Percentiles rank a stretch among this genome's conserved stretches.
These are phyloP conservation scores for Aegotheles bennettii DNA, from an alignment of 2,113 vertebrate species.

Conservation along the genomic window DNA sequence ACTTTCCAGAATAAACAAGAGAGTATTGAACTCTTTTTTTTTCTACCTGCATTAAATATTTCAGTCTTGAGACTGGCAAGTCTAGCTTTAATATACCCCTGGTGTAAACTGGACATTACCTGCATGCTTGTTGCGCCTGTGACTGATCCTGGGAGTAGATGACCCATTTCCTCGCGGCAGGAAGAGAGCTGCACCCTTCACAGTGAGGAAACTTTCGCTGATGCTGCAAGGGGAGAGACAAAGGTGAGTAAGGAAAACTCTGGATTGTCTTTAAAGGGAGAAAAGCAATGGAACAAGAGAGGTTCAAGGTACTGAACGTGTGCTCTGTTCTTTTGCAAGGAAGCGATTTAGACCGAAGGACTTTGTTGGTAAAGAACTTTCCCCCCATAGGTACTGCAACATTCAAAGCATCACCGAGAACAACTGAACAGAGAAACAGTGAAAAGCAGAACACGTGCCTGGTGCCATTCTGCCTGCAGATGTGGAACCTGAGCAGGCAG, in stretches of 20 bases:
- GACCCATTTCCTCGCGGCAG: conserved; percentile 91
- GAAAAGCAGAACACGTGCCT: not conserved
- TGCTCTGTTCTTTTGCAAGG: not conserved
- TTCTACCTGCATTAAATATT: not conserved
- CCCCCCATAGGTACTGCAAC: not conserved
- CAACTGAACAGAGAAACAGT: not conserved
- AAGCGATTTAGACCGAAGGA: not conserved
- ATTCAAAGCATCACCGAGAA: not conserved
- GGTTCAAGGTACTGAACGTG: not conserved
- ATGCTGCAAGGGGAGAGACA: conserved; percentile 76
- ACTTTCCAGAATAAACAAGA: not conserved
- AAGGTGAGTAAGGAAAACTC: not conserved
- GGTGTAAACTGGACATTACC: conserved; percentile 72
- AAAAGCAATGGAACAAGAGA: not conserved
- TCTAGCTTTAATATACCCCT: not conserved
- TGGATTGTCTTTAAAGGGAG: not conserved
- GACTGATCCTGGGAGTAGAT: conserved; percentile 81
- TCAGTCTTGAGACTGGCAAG: not conserved
- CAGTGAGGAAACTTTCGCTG: conserved; percentile 95
- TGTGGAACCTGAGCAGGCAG: not conserved
- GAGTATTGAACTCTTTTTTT: not conserved
- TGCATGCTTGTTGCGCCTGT: conserved; percentile 92
- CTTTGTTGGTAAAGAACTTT: not conserved
- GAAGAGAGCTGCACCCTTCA: conserved; percentile 96
- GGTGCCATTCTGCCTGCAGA: not conserved